phyloP scores from a whole-genome alignment of 2,888 invertebrate species.

The Lobophora halterata region DNA sequence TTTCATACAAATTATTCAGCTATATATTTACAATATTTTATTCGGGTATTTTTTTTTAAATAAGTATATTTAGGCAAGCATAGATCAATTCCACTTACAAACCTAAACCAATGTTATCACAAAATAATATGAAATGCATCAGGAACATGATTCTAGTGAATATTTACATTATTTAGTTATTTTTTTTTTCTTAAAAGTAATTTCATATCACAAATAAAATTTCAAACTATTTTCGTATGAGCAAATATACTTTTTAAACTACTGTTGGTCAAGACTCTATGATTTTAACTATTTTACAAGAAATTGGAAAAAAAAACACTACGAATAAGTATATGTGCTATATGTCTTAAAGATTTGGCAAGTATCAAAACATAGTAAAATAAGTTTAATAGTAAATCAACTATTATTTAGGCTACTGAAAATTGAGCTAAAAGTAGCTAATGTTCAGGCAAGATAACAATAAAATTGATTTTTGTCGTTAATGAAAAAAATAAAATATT shows the following conservation, averaged over 20 bases:
- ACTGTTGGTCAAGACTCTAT: conserved; percentile 68
- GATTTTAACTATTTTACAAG: conserved; percentile 36
- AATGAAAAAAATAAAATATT: conserved; percentile 26
- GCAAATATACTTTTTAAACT: conserved; percentile 69
- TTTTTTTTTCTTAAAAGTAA: conserved; percentile 37
- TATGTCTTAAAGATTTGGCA: conserved; percentile 4
- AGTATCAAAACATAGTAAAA: conserved; percentile 10
- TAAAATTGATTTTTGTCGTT: neutral
- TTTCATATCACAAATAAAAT: conserved; percentile 71
- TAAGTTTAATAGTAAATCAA: no score
- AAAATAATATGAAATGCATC: conserved; percentile 40
- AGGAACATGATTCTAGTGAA: conserved; percentile 58
- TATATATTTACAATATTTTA: conserved; percentile 76
- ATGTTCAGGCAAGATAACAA: neutral
- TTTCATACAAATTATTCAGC: conserved; percentile 60
- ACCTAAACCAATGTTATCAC: conserved; percentile 40
- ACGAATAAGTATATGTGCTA: conserved; percentile 8
- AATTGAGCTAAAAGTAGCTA: no score
- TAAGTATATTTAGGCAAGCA: conserved; percentile 71
- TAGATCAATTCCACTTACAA: conserved; percentile 45
- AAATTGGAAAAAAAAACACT: conserved; percentile 7
- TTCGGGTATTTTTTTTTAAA: conserved; percentile 52
- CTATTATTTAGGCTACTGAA: no score
- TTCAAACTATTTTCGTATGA: conserved; percentile 68
- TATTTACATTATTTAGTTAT: conserved; percentile 59